Conservation (phyloP, 35 echinoderm and acorn worm genomes). For the Stichopus chloronotus region DNA sequence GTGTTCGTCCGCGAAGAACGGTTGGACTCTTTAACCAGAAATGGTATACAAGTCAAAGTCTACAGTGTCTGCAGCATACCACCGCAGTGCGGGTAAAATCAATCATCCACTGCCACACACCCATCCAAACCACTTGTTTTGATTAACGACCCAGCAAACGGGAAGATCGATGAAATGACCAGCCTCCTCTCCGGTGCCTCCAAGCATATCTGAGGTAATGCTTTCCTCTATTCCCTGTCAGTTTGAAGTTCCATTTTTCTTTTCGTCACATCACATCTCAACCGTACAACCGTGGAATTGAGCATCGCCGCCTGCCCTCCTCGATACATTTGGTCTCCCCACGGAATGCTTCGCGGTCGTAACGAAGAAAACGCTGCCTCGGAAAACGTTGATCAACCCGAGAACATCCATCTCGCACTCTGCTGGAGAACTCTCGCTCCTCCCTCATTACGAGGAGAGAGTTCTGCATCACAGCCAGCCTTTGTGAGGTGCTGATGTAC, state of each 20-base stretch:
- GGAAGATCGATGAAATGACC: background rate
- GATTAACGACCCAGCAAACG: background rate
- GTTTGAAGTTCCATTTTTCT: background rate
- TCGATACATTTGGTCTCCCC: background rate
- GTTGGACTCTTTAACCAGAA: no score
- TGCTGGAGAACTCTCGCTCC: background rate
- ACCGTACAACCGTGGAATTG: background rate
- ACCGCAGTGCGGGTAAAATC: no score
- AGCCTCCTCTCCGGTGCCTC: background rate
- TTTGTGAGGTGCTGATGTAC: background rate
- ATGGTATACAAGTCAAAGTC: no score
- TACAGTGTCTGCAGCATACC: no score
- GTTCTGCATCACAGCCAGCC: background rate
- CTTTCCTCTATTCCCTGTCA: background rate
- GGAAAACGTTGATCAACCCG: background rate
- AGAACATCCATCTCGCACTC: background rate
- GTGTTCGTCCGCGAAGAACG: no score
- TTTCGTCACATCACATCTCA: background rate
- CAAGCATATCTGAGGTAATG: background rate
- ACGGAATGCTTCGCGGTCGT: background rate
- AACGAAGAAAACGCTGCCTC: background rate
- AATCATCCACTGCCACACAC: no score
- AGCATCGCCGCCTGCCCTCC: background rate
- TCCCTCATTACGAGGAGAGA: background rate
- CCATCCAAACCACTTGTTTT: background rate